Evolutionary conservation across 2,113 vertebrate genomes (phyloP), one percentile per base, ranked within the genome.

Genomic region (Butastur rufipennis): DNA sequence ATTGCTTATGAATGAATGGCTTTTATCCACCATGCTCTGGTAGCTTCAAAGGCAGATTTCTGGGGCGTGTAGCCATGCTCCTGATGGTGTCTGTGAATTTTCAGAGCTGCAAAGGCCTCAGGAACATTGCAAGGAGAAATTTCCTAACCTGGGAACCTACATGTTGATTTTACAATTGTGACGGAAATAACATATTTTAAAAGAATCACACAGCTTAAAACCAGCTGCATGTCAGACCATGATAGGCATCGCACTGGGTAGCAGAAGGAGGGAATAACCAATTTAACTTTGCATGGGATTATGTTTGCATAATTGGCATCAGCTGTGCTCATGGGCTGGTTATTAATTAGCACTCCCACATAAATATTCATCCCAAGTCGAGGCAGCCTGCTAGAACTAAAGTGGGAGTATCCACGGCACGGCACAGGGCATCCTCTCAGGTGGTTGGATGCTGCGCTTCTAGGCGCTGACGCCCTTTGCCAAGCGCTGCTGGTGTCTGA

Each of bases 1-100:
- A 2, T 36, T 32, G 52, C 70, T 47, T 1, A 1, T 0, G 1
- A 15, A 5, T 7, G 10, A 4, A 32, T 5, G 56, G 9, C n/a
- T 74, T 42, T 55, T 32, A 34, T 50, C 20, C 31, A 3, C 25
- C 50, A 10, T 7, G 22, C 19, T 0, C 32, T 3, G 16, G 65
- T 25, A 32, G 71, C 82, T 45, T 29, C 73, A 27, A 19, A 48
- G 81, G 75, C 38, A 2, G 3, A 4, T 34, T 27, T 19, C 40
- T 47, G 82, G 55, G 34, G 18, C 2, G 2, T 16, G 34, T 4
- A 6, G 59, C 52, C 13, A 0, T 3, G 29, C 50, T 55, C 26
- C 9, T 34, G 40, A 4, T 16, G 42, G 20, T 15, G 0, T 2
- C 86, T 45, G 70, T 7, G 55, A 10, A 2, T 38, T 1, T 16